Conservation (phyloP, 2,797 vertebrate species). For the Ptychadena robeensis region DNA sequence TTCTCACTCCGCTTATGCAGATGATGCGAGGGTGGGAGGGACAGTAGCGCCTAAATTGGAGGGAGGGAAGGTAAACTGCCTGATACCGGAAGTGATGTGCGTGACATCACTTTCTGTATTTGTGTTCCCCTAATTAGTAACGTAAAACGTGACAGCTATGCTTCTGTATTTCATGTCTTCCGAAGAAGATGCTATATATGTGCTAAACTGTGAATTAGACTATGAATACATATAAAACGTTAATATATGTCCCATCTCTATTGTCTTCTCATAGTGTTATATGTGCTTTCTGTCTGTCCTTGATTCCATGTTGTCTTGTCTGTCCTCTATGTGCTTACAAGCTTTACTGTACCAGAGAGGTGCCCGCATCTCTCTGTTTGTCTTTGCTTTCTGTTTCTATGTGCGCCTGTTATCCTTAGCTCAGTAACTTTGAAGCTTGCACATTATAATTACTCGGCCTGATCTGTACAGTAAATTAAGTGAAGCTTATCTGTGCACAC, state of each 20-base stretch:
- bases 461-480: background rate
- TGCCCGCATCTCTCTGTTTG: background rate
- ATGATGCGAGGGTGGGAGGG: too few species aligned
- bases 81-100: too few species aligned
- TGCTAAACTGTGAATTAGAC: background rate
- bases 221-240: too few species aligned
- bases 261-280: background rate
- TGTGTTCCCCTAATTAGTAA: too few species aligned
- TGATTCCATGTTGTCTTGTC: background rate
- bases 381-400: background rate
- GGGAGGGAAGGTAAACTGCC: too few species aligned
- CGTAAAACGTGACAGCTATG: too few species aligned
- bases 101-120: too few species aligned
- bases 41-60: too few species aligned
- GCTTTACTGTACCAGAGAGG: too few species aligned
- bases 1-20: too few species aligned
- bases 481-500: background rate
- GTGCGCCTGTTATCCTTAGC: background rate
- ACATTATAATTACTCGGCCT: background rate
- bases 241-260: background rate
- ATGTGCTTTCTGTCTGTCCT: background rate
- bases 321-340: background rate
- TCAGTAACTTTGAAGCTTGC: background rate
- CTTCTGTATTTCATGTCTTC: too few species aligned
- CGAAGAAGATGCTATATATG: background rate